Evolutionary conservation across 2,113 vertebrate genomes (phyloP).

Genomic region (Raja brachyura): DNA sequence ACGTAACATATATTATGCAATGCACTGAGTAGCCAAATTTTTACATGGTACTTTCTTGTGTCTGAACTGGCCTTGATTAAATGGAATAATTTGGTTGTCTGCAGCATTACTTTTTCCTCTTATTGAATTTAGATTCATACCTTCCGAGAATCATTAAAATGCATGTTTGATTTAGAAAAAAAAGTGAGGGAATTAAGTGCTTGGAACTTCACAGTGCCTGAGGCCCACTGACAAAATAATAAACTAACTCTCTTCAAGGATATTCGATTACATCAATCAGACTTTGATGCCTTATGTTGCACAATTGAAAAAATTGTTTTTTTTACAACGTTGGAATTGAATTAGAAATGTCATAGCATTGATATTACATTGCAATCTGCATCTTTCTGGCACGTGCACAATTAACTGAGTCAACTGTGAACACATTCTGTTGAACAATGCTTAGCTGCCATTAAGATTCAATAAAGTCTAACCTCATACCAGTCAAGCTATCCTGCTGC

Average conservation of each 20-base stretch:
- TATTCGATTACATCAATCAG: constrained; percentile 23
- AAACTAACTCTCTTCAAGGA: not conserved
- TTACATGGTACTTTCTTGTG: not conserved
- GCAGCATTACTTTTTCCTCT: not conserved
- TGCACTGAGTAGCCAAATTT: not conserved
- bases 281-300: not conserved
- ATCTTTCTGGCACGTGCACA: not conserved
- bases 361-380: not conserved
- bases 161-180: not conserved
- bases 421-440: not conserved
- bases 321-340: not conserved
- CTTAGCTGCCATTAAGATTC: not conserved
- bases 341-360: not conserved
- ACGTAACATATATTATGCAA: not conserved
- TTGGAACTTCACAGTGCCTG: not conserved
- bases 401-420: not conserved
- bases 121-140: not conserved
- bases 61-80: not conserved
- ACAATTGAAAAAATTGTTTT: not conserved
- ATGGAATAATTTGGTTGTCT: not conserved
- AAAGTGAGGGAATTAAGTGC: not conserved
- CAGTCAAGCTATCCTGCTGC: not conserved
- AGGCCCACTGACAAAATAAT: not conserved
- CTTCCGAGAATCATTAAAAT: not conserved
- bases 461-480: not conserved